Base-by-base conservation (phyloP, 2,888 invertebrate genomes). In the Eupithecia inturbata region DNA sequence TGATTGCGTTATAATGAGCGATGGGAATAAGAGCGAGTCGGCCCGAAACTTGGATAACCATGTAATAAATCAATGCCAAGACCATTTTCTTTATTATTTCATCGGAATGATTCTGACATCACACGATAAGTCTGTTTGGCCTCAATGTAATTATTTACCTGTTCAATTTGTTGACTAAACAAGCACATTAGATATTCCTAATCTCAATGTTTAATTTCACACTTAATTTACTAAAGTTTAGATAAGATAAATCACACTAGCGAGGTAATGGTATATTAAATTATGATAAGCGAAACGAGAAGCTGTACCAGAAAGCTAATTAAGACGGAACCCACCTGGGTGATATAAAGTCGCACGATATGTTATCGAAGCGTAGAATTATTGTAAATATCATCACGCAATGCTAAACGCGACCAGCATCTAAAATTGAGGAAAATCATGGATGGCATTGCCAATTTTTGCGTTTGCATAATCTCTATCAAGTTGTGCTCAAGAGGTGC, bases 31-130 rank as follows among this genome's bases (percentile, higher is more conserved):
- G 22, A 68, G 19, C 31, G 31, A 73, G 70, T 49, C 19, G 16
- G 67, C 22, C 22, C 26, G 67, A 67, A 39, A 28, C 67, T 31
- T 6, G 33, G 19, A 71, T 64, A 45, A 67, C 12, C 62, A 64
- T 69, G 49, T 67, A 76, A 78, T 78, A 76, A 75, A 76, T 78
- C 78, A 78, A 78, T 72, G 76, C 68, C 78, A 76, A 71, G 63
- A 72, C 70, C 74, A 73, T 75, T 67, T 53, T 75, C 74, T 71
- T 41, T 67, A 49, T 26, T 71, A 66, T 66, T 66, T 49, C 9
- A 36, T 66, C 14, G 26, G 14, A 39, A 22, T 33, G 26, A 66
- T 36, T 66, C 66, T 36, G 70, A 70, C 22, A 69, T 31, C 69
- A 39, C 66, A 26, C 26, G 10, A 39, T 66, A 36, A 63, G 63